Base-by-base conservation (phyloP, 2,113 vertebrate genomes). In the Aleadryas rufinucha region DNA sequence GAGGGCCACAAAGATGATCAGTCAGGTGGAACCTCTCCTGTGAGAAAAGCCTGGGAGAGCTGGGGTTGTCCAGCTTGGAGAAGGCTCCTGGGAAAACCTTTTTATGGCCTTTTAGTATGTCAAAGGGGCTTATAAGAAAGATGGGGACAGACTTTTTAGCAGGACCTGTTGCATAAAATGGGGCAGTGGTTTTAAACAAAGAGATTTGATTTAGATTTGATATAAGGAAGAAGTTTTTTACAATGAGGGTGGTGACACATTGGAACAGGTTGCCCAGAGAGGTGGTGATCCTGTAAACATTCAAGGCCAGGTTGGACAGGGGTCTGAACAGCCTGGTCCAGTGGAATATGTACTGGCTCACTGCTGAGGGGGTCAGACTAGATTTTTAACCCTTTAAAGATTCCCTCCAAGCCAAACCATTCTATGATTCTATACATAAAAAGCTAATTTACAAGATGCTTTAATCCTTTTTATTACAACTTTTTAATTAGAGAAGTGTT, bases 81-180 rank as follows among this genome's bases (percentile, higher is more conserved):
- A 63, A 49, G 9, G 13, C 13, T 47, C 30, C 24, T 11, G 13
- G 13, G 9, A 63, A 79, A 7, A 49, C 9, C 26, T 49, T 79
- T 54, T 31, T 26, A n/a, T 1, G 1, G 19, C 16, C 19, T 54
- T 47, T 45, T 30, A 54, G 41, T 27, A 35, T 0, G 0, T 71
- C 22, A 35, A 64, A 42, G 4, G 13, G 35, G n/a, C 26, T 71
- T 71, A 8, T 19, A 64, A 56, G 41, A 42, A 80, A 56, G 35
- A 56, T 49, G 21, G 10, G 42, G 14, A 56, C 31, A 80, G 31
- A 35, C 7, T 18, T 56, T 56, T 42, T 22, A 72, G 35, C 26
- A 64, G 35, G 35, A 79, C 21, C 17, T 80, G 9, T 23, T 64
- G 57, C 31, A 22, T 42, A 42, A 49, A 64, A 27, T 0, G 2